Evolutionary conservation across 2,888 invertebrate genomes (phyloP), one percentile per base, ranked within the genome.

Genomic region (Agonopterix subpropinquella): DNA sequence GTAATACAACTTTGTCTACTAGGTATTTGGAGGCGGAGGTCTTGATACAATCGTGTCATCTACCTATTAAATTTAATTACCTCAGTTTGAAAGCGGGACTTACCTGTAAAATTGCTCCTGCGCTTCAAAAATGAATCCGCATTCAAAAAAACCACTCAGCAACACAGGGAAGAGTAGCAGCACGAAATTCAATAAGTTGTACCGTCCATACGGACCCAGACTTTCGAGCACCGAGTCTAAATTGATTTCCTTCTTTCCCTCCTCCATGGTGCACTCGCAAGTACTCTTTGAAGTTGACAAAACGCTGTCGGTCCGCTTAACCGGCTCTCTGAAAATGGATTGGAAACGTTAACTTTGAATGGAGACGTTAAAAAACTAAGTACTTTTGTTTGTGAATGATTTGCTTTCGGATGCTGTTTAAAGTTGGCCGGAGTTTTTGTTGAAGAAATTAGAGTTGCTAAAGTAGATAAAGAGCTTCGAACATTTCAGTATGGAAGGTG

Each of bases 61-160:
- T 15, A 15, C 15, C 15, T 15, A 15, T 15, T 3, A 15, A 15
- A n/a, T n/a, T 28, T 18, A 18, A 28, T 4, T 28, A 1, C 5
- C 28, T 10, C n/a, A n/a, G n/a, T 39, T 39, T 39, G 9, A 39
- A 28, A 35, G 28, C 5, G 11, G 3, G 36, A 11, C 45, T 46
- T 13, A 85, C 87, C 87, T 77, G 62, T 87, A 87, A 48, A 58
- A 58, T 39, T 76, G 73, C 54, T 80, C 77, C 51, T 80, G 80
- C 0, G 87, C 87, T 65, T 88, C 87, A 64, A 86, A 88, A 49
- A 88, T 86, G 57, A 80, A 88, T 1, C 87, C 87, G 53, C 86
- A 85, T 47, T 87, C 87, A 51, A 79, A 87, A 68, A 87, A 87
- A 54, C 80, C 79, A 62, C 86, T 87, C 56, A 88, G 54, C 41